Percentiles rank a stretch among this genome's conserved stretches.
Evolutionary conservation across 2,888 invertebrate genomes (phyloP).

Genomic region (Xanthorhoe designata): DNA sequence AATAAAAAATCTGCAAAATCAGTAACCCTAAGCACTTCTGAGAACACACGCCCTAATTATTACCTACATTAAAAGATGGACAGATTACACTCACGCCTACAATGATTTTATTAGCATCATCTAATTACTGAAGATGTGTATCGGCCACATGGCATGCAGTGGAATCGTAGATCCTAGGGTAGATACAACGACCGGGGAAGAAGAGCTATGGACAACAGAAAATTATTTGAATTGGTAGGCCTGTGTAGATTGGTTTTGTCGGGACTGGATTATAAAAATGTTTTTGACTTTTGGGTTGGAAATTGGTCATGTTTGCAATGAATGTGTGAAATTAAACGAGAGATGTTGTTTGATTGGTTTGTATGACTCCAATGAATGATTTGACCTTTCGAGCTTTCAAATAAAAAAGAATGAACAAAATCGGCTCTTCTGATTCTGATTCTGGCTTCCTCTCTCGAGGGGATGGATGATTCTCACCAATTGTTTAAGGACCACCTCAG

Average conservation of each 20-base stretch:
- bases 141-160: slow-evolving; percentile 69
- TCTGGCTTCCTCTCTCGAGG: too few species aligned
- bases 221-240: background rate
- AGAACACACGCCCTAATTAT: slow-evolving; percentile 13
- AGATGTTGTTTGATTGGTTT: too few species aligned
- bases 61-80: slow-evolving; percentile 45
- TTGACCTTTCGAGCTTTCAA: too few species aligned
- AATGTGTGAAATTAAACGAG: background rate
- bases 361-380: too few species aligned
- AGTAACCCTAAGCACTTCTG: slow-evolving; percentile 6
- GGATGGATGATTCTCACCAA: too few species aligned
- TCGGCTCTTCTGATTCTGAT: too few species aligned
- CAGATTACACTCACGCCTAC: slow-evolving; percentile 55
- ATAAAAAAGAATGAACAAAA: too few species aligned
- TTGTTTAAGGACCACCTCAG: too few species aligned
- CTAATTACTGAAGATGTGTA: slow-evolving; percentile 79
- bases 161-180: slow-evolving; percentile 51
- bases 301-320: background rate
- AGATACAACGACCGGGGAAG: slow-evolving; percentile 53
- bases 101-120: slow-evolving; percentile 80
- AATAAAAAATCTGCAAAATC: slow-evolving; percentile 1
- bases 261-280: background rate
- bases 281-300: slow-evolving; percentile 6
- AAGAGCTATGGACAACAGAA: slow-evolving; percentile 5
- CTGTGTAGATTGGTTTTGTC: slow-evolving; percentile 9